Conservation (phyloP, 1,140 invertebrate species). For the Drosophila seguyi region DNA sequence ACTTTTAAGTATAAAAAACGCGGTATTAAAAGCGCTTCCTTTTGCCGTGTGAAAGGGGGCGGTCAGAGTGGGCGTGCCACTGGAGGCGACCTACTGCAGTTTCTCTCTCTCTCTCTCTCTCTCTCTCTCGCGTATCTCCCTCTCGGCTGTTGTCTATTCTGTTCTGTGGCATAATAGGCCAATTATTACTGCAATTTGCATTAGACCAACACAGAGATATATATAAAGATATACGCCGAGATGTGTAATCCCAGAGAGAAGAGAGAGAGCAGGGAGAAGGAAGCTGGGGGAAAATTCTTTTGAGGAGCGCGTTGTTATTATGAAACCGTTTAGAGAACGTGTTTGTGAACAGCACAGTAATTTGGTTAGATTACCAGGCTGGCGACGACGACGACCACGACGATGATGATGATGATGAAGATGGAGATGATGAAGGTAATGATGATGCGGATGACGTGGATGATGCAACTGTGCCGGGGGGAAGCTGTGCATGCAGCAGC, state of each 20-base stretch:
- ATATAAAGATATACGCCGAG: slow-evolving; percentile 29
- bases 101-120: no score
- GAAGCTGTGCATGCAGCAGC: slow-evolving; percentile 8
- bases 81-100: slow-evolving; percentile 61
- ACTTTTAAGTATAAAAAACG: slow-evolving; percentile 72
- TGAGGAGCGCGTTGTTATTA: slow-evolving; percentile 76
- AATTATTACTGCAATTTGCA: slow-evolving; percentile 84
- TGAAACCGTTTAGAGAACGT: slow-evolving; percentile 84
- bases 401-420: slow-evolving; percentile 26
- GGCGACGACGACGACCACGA: slow-evolving; percentile 43
- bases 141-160: slow-evolving; percentile 12
- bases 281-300: slow-evolving; percentile 72
- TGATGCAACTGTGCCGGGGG: slow-evolving; percentile 48
- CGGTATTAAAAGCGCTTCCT: slow-evolving; percentile 59
- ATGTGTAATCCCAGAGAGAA: slow-evolving; percentile 60
- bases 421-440: slow-evolving; percentile 17
- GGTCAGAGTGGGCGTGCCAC: slow-evolving; percentile 57
- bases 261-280: slow-evolving; percentile 71
- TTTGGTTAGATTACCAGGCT: slow-evolving; percentile 81
- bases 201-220: slow-evolving; percentile 62
- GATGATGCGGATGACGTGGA: slow-evolving; percentile 40
- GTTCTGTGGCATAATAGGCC: slow-evolving; percentile 78
- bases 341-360: slow-evolving; percentile 84
- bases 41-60: slow-evolving; percentile 59
- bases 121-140: slow-evolving; percentile 3